phyloP scores from a whole-genome alignment of 2,113 vertebrate genomes.

The Bothrops jararaca region DNA sequence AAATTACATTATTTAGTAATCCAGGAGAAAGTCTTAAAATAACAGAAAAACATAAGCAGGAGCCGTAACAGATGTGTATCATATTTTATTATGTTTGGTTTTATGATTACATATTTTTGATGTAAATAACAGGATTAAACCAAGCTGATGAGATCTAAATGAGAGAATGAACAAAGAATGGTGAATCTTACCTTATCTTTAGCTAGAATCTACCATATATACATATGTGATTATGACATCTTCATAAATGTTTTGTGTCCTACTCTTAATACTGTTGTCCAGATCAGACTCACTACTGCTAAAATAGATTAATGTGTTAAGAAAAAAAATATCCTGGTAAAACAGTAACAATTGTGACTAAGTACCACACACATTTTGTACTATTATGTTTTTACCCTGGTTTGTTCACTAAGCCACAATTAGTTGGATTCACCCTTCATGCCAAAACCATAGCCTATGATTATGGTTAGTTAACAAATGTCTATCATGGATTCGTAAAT shows the following conservation, averaged over 20 bases:
- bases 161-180: not conserved
- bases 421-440: not conserved
- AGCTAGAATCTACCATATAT: constrained; percentile 45
- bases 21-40: not conserved
- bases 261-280: not conserved
- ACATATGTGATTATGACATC: constrained; percentile 25
- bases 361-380: not conserved
- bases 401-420: not conserved
- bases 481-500: not conserved
- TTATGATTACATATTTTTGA: constrained; percentile 18
- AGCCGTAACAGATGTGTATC: constrained; percentile 13
- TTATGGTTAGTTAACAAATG: not conserved
- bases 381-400: not conserved
- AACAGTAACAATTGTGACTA: not conserved
- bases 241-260: not conserved
- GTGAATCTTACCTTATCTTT: constrained; percentile 45
- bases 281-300: not conserved
- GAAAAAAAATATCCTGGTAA: not conserved
- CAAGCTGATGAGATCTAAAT: constrained; percentile 9
- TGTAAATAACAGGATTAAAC: constrained; percentile 26
- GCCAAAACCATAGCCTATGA: not conserved
- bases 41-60: constrained; percentile 10
- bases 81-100: constrained; percentile 19
- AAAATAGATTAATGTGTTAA: not conserved
- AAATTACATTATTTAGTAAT: constrained; percentile 9